phyloP scores from a whole-genome alignment of 2,797 vertebrate species.

The Babyrousa celebensis region DNA sequence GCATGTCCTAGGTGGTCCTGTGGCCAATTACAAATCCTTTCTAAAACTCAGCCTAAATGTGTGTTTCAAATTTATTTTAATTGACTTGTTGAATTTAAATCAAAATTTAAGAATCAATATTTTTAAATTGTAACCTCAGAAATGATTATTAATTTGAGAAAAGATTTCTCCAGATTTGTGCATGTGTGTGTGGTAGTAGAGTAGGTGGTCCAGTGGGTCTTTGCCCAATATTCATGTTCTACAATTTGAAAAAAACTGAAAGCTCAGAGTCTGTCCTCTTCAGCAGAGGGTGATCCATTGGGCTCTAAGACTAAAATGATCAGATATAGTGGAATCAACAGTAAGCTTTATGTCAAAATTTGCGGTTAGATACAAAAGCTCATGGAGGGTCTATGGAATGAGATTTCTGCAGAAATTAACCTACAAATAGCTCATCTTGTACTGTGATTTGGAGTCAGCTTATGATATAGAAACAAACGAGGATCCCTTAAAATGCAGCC shows the following conservation, averaged over 20 bases:
- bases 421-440: neutral
- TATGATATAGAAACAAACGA: neutral
- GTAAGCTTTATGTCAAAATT: neutral
- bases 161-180: neutral
- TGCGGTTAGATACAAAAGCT: neutral
- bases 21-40: constrained; percentile 21
- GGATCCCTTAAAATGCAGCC: neutral
- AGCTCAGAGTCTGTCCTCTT: neutral
- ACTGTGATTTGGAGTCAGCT: neutral
- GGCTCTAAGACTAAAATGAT: neutral
- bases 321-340: neutral
- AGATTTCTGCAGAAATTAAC: neutral
- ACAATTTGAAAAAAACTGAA: neutral
- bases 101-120: constrained; percentile 68
- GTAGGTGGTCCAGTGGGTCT: constrained; percentile 36
- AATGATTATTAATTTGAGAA: constrained; percentile 72
- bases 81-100: constrained; percentile 74
- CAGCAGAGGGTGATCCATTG: neutral
- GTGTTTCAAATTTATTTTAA: constrained; percentile 73
- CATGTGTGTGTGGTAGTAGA: neutral
- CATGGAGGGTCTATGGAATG: too few species aligned
- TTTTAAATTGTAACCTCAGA: constrained; percentile 71
- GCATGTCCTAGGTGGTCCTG: constrained; percentile 50
- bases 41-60: constrained; percentile 29
- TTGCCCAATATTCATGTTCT: neutral